These are phyloP conservation scores for Danio kyathit DNA, from an alignment of 2,797 vertebrate species.

Conservation along the genomic window DNA sequence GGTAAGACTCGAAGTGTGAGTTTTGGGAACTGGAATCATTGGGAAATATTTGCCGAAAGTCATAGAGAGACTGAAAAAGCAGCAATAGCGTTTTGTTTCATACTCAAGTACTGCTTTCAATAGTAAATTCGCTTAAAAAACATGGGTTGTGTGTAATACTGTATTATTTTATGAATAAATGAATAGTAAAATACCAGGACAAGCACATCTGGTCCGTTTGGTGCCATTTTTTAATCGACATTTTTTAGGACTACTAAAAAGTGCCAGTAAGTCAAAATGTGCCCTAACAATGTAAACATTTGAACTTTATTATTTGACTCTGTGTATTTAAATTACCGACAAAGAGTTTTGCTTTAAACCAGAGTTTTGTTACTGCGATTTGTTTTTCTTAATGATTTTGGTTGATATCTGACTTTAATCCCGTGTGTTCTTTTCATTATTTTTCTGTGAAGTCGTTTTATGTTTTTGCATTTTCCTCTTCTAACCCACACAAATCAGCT, in stretches of 20 bases:
- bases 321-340: neutral
- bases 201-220: neutral
- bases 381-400: neutral
- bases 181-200: neutral
- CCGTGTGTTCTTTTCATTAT: neutral
- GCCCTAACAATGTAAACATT: neutral
- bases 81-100: no score
- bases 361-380: neutral
- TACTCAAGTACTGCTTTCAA: neutral
- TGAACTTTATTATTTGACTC: neutral
- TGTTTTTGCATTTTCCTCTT: neutral
- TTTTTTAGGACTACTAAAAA: neutral
- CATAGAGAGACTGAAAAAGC: neutral
- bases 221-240: neutral
- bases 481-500: constrained; percentile 65
- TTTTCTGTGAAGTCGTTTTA: neutral
- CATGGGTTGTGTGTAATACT: neutral
- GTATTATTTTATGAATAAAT: neutral
- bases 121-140: neutral
- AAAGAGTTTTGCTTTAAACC: neutral
- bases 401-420: neutral
- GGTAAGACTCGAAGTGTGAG: constrained; percentile 70
- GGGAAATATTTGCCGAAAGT: neutral
- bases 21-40: neutral
- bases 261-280: neutral